phyloP scores from a whole-genome alignment of 1,140 invertebrate genomes.

The Caerostris darwini region DNA sequence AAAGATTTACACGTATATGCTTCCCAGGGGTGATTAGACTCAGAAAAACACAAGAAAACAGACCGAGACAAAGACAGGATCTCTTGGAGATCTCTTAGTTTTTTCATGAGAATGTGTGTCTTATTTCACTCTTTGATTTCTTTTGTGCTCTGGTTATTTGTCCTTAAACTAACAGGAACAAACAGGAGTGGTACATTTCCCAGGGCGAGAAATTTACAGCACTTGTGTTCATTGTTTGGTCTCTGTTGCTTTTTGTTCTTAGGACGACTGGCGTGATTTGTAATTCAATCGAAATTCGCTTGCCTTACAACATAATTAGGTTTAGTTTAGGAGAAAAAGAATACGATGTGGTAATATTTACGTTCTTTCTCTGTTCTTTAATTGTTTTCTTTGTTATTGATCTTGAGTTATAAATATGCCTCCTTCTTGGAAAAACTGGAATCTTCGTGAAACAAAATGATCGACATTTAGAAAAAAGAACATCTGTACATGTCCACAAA shows the following conservation, averaged over 20 bases:
- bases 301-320: not conserved
- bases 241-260: not conserved
- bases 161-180: slow-evolving; percentile 44
- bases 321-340: not conserved
- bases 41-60: not conserved
- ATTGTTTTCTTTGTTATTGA: too few relatives aligned
- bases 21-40: slow-evolving; percentile 29
- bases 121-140: slow-evolving; percentile 54
- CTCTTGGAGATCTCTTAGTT: not conserved
- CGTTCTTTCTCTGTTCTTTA: too few relatives aligned
- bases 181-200: slow-evolving; percentile 52
- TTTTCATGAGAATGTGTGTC: not conserved
- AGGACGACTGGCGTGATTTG: not conserved
- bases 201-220: slow-evolving; percentile 9
- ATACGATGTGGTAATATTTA: too few relatives aligned
- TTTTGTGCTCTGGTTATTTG: slow-evolving; percentile 18
- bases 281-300: not conserved
- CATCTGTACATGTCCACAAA: too few relatives aligned
- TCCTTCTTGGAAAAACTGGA: not conserved
- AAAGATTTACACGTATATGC: slow-evolving; percentile 5
- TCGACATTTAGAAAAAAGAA: too few relatives aligned
- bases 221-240: slow-evolving; percentile 32
- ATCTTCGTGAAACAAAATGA: too few relatives aligned
- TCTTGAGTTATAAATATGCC: not conserved
- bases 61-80: not conserved